These are phyloP conservation scores for Acanthurus lineatus DNA, from an alignment of 2,797 vertebrate genomes.

Conservation along the genomic window DNA sequence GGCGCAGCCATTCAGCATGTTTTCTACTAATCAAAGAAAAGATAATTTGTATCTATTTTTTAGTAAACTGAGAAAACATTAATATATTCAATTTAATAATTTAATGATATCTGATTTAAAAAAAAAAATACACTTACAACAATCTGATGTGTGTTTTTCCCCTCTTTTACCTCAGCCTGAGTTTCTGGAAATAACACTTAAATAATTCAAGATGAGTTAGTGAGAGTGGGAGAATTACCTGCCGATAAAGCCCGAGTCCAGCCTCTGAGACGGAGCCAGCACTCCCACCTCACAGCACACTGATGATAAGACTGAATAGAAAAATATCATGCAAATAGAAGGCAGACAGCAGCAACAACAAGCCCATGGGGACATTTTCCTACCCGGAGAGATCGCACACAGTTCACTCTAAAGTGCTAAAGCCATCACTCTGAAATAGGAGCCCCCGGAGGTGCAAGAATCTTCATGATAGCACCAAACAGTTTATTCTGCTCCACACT, in stretches of 20 bases:
- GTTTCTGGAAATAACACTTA: constrained; percentile 78
- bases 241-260: constrained; percentile 83
- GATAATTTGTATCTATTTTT: constrained; percentile 55
- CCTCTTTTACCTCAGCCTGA: constrained; percentile 47
- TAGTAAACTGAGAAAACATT: constrained; percentile 47
- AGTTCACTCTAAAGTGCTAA: constrained; percentile 81
- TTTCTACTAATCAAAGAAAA: constrained; percentile 54
- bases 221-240: constrained; percentile 84
- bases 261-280: constrained; percentile 84
- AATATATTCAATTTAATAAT: constrained; percentile 49
- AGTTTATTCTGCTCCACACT: constrained; percentile 76
- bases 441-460: constrained; percentile 73
- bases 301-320: constrained; percentile 84
- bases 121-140: constrained; percentile 44
- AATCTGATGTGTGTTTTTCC: constrained; percentile 41
- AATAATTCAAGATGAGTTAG: constrained; percentile 85
- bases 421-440: constrained; percentile 82
- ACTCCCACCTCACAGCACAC: constrained; percentile 83
- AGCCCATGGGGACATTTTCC: constrained; percentile 80
- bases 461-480: constrained; percentile 73
- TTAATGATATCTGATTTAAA: constrained; percentile 63
- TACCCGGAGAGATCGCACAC: constrained; percentile 78
- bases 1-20: constrained; percentile 53
- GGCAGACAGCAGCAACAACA: constrained; percentile 86
- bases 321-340: constrained; percentile 86